Evolutionary conservation across 2,888 invertebrate genomes (phyloP), one percentile per base, ranked within the genome.

Genomic region (Anagyrus pseudococci): DNA sequence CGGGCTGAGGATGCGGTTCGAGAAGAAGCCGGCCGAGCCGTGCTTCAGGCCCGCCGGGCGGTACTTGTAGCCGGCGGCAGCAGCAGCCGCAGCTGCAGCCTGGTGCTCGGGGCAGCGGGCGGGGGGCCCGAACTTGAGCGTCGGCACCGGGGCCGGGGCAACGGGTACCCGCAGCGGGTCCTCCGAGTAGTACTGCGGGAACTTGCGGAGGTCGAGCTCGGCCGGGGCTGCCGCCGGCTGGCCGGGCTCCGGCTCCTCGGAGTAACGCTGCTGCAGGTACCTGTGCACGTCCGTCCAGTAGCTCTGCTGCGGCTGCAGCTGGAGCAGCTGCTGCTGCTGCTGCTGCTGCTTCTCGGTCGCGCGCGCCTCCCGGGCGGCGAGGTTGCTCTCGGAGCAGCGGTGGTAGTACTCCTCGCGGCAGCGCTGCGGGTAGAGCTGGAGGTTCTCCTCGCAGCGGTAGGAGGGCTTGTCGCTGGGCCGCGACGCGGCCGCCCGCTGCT

Each of bases 361-460:
- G 58, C 72, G 77, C n/a, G 72, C 75, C 64, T 76, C 75, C 50
- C 75, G 72, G 23, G 77, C 71, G 22, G 77, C 71, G 33, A 76
- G 68, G 66, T 76, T 76, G 58, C 75, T 78, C 58, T 80, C 80
- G 20, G 80, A 77, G 48, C 78, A 80, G 49, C 78, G 75, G 41
- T 79, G 76, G 69, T 77, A 75, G 69, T 78, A 78, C 37, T 79
- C 79, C 33, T 80, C 79, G n/a, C 75, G 71, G 65, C 78, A 79
- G 25, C 76, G 75, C 62, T 79, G 77, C 17, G 80, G 78, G 71
- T 81, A 80, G 48, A 76, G 77, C 29, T 78, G 75, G 17, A 79
- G 71, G 61, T 75, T 74, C 43, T 79, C 78, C 62, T 78, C 79
- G 68, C 78, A 79, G 55, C 73, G 75, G 64, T 76, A 79, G 20